Conservation (phyloP, 2,888 invertebrate genomes). For the Ophion slaviceki region DNA sequence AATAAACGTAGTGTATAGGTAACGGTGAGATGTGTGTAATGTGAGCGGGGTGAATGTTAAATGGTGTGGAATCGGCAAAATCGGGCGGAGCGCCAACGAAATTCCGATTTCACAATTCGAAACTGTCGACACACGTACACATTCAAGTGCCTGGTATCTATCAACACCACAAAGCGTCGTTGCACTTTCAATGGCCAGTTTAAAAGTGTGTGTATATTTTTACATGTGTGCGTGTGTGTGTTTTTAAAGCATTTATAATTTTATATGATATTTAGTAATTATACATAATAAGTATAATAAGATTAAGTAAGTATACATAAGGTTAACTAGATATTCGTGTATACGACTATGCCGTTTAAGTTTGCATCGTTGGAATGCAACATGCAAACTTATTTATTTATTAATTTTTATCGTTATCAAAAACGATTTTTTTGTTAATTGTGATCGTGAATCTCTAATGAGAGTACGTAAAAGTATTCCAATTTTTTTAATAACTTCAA, state of each 20-base stretch:
- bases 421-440: too few species aligned
- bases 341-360: too few species aligned
- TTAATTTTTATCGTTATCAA: too few species aligned
- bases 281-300: too few species aligned
- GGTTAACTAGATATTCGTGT: too few species aligned
- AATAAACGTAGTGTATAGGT: slow-evolving; percentile 31
- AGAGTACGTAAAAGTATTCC: too few species aligned
- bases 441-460: too few species aligned
- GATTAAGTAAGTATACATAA: too few species aligned
- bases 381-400: too few species aligned
- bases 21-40: slow-evolving; percentile 32
- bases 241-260: background rate
- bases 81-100: slow-evolving; percentile 56
- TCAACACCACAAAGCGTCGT: slow-evolving; percentile 32
- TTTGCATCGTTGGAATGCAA: too few species aligned
- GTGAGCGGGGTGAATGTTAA: slow-evolving; percentile 25
- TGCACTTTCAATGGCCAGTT: background rate
- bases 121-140: slow-evolving; percentile 3
- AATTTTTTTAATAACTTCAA: too few species aligned
- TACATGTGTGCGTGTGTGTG: background rate
- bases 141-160: slow-evolving; percentile 20
- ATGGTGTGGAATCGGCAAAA: slow-evolving; percentile 45
- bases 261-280: too few species aligned
- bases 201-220: background rate
- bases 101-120: slow-evolving; percentile 34